These are phyloP conservation scores for human (Homo sapiens) DNA, from an alignment of 2,113 vertebrate species.

Conservation along the genomic window DNA sequence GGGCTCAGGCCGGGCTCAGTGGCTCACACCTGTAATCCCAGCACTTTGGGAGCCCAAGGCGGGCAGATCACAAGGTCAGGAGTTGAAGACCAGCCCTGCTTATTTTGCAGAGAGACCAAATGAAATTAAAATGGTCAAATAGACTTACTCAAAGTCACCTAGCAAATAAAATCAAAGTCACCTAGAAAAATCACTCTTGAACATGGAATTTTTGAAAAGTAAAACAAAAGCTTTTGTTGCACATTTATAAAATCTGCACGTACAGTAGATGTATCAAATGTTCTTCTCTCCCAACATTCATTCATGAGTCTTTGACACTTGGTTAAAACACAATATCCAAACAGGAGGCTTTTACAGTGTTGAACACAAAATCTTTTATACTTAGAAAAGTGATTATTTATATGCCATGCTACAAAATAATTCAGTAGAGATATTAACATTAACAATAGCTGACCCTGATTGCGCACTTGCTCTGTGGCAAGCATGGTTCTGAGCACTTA, in stretches of 20 bases:
- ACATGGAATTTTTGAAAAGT: conserved; percentile 47
- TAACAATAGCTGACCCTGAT: neutral
- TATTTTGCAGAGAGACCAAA: neutral
- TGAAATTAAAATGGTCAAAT: neutral
- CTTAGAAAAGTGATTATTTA: neutral
- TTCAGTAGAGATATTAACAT: neutral
- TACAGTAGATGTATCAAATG: neutral
- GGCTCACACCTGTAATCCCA: too few relatives aligned
- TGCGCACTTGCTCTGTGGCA: neutral
- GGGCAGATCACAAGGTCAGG: too few relatives aligned
- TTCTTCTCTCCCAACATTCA: neutral
- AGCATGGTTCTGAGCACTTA: neutral
- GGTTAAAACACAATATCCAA: conserved; percentile 1
- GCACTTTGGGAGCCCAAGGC: too few relatives aligned
- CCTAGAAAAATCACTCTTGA: conserved; percentile 20
- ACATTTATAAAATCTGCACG: conserved; percentile 65
- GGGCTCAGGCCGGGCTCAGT: neutral
- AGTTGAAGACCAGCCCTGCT: neutral
- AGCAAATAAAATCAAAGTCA: neutral
- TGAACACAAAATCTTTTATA: neutral
- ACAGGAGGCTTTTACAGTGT: neutral
- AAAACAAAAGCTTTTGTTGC: conserved; percentile 81
- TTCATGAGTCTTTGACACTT: neutral
- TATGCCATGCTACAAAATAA: neutral
- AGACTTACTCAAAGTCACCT: neutral